Evolutionary conservation across 2,113 vertebrate genomes (phyloP).

Genomic region (Notarius lentiginosus): DNA sequence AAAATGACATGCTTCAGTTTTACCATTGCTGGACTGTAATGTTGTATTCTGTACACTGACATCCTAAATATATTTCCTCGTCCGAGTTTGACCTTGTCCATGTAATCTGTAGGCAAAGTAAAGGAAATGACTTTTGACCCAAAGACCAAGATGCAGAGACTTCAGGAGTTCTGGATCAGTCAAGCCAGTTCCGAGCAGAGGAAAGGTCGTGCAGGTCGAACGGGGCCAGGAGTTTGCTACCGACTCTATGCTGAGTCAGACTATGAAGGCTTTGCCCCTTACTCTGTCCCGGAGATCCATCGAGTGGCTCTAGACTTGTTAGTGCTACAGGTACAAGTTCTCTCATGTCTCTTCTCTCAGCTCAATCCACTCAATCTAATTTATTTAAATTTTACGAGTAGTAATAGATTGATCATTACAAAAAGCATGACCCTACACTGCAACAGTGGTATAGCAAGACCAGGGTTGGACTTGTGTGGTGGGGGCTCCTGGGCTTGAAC

Average conservation of each 20-base stretch:
- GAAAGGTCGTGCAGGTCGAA: conserved; percentile 88
- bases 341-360: not conserved
- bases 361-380: not conserved
- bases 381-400: not conserved
- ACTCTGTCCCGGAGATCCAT: conserved; percentile 87
- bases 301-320: conserved; percentile 84
- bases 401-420: not conserved
- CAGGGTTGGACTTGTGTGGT: not conserved
- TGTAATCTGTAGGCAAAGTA: conserved; percentile 80
- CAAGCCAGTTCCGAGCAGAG: conserved; percentile 91
- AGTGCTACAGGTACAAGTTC: conserved; percentile 80
- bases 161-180: conserved; percentile 98
- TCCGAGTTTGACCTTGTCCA: not conserved
- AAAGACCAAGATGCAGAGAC: conserved; percentile 85
- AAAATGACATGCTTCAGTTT: not conserved
- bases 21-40: not conserved
- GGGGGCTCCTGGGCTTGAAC: not conserved
- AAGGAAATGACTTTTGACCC: conserved; percentile 95
- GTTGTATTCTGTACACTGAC: not conserved
- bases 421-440: not conserved
- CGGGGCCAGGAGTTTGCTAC: conserved; percentile 88
- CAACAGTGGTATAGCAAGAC: not conserved
- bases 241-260: conserved; percentile 87
- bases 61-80: not conserved
- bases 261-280: conserved; percentile 83